Evolutionary conservation across 2,113 vertebrate species (phyloP).

Genomic region (Pardalotus punctatus): DNA sequence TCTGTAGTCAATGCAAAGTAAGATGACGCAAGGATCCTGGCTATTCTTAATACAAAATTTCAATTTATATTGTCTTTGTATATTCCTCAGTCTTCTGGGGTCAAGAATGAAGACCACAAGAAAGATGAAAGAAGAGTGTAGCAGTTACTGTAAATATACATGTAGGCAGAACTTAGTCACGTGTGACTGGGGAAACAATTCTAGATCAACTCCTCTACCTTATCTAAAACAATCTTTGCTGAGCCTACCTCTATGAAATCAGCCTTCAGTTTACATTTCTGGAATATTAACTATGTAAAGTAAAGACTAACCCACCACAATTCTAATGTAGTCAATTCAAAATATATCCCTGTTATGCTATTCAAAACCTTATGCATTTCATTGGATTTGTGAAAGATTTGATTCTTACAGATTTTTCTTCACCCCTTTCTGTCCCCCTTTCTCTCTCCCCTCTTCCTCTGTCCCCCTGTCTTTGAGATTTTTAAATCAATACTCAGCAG

Average conservation of each 20-base stretch:
- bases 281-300: not conserved
- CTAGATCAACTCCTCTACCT: not conserved
- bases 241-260: not conserved
- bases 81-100: not conserved
- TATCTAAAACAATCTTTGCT: not conserved
- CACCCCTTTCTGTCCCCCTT: fast-evolving
- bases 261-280: not conserved
- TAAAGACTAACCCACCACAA: not conserved
- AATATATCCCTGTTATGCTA: not conserved
- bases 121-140: not conserved
- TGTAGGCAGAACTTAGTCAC: not conserved
- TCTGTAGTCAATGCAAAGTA: not conserved
- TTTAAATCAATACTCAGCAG: not conserved
- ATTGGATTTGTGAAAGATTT: not conserved
- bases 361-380: not conserved
- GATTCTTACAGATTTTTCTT: not conserved
- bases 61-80: not conserved
- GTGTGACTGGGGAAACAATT: not conserved
- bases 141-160: not conserved
- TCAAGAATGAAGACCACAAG: not conserved
- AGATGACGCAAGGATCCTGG: not conserved
- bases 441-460: not conserved
- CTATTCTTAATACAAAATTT: not conserved
- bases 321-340: not conserved
- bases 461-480: not conserved